A percentile compares a stretch with the other conserved stretches of the same genome.
phyloP scores from a whole-genome alignment of 2,113 vertebrate species.

The Procavia capensis region DNA sequence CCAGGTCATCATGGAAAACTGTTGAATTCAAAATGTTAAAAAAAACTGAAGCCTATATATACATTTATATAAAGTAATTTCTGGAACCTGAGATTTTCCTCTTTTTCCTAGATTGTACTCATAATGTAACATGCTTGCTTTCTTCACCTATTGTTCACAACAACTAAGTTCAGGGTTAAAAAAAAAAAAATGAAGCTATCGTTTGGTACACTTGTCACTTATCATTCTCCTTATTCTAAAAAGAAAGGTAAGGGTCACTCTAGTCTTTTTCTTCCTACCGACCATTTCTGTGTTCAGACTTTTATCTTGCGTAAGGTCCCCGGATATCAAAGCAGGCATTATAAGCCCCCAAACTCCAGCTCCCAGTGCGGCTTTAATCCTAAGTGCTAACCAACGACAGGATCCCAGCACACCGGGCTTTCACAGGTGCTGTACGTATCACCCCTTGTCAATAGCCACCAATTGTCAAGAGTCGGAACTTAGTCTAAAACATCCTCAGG shows the following conservation, averaged over 20 bases:
- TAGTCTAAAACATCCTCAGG: not conserved
- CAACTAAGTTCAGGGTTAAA: not conserved
- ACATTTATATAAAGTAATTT: conserved; percentile 23
- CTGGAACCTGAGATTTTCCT: not conserved
- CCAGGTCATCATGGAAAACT: conserved; percentile 15
- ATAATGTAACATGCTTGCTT: conserved; percentile 11
- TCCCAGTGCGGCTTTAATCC: not conserved
- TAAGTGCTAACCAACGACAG: not conserved
- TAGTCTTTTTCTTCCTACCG: not conserved
- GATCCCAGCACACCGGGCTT: not conserved
- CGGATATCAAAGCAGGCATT: not conserved
- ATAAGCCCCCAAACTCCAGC: not conserved
- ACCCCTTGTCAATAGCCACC: not conserved
- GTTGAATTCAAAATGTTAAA: conserved; percentile 34
- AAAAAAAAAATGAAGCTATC: not conserved
- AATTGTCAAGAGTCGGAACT: not conserved
- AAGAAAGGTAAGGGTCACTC: not conserved
- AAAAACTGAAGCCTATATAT: conserved; percentile 34
- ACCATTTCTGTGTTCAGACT: not conserved
- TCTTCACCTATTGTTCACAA: conserved; percentile 35
- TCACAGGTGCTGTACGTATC: not conserved
- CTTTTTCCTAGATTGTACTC: not conserved
- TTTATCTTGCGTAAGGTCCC: not conserved
- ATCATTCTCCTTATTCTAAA: conserved; percentile 6
- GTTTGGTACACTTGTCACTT: not conserved